phyloP scores from a whole-genome alignment of 2,888 invertebrate species.

The Drepana falcataria region DNA sequence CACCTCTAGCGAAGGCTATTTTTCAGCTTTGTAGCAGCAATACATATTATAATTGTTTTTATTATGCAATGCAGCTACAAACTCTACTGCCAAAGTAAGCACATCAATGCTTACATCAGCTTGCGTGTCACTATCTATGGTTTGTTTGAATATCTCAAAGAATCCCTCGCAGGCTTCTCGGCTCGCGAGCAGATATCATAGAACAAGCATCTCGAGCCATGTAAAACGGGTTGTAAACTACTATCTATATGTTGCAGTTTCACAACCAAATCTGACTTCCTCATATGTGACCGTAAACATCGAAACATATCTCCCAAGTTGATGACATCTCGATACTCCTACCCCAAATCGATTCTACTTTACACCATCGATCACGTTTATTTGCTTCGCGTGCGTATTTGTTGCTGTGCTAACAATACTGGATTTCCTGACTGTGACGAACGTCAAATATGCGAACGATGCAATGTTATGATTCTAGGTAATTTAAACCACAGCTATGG shows the following conservation, averaged over 20 bases:
- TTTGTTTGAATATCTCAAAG: constrained; percentile 29
- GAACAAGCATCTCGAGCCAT: constrained; percentile 24
- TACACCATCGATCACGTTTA: background rate
- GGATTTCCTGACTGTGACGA: background rate
- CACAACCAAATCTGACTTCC: constrained; percentile 20
- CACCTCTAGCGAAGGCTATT: no score
- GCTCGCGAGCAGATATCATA: constrained; percentile 29
- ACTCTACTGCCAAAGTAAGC: no score
- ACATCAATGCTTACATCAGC: constrained; percentile 18
- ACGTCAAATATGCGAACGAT: background rate
- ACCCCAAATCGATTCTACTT: background rate
- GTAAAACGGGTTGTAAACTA: constrained; percentile 33
- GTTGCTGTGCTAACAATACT: background rate
- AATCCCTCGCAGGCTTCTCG: constrained; percentile 26
- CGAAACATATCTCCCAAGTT: background rate
- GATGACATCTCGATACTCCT: background rate
- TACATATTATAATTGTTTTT: no score
- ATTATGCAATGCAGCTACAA: no score
- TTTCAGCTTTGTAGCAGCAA: no score
- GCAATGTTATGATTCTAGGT: constrained; percentile 13
- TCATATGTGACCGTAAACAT: constrained; percentile 11
- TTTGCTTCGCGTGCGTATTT: background rate
- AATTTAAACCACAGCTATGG: constrained; percentile 19
- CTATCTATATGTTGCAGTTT: constrained; percentile 34
- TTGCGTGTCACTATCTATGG: constrained; percentile 32